Evolutionary conservation across 2,888 invertebrate species (phyloP), one percentile per base, ranked within the genome.

Genomic region (Erebia epiphron): DNA sequence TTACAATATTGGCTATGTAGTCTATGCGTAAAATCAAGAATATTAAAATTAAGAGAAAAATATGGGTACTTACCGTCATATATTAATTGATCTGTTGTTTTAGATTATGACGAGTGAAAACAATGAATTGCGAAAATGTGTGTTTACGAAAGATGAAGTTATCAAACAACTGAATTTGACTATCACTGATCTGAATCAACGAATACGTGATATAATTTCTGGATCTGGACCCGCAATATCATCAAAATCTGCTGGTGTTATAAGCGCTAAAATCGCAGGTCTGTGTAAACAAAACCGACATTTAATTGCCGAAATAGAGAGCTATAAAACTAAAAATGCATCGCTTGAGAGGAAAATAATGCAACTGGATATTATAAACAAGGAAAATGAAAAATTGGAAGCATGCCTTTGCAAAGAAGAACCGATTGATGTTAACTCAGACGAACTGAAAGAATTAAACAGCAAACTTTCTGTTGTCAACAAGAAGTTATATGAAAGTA

Each of bases 401-500:
- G 71, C 82, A 1, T 92, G 91, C 74, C 16, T 86, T 1, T 91
- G 93, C 68, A 91, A 93, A 81, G 91, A 91, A 56, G 94, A 95
- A 77, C 92, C 93, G 7, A 75, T 83, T 14, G 88, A 90, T 14
- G 75, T 82, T 1, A 88, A 79, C 70, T 85, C 90, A 1, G 92
- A 92, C 73, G 94, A 95, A 81, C 78, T 95, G 0, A 96, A 95
- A 86, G 93, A 92, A 64, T 80, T 96, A 0, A 94, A 94, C 73
- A 95, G 95, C 16, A 96, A 96, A 83, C 80, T 96, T 0, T 89
- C 92, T 11, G 77, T 82, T 1, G 94, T 95, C 0, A 94, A 93
- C 68, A 94, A 94, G 75, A 97, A 96, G 82, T 88, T 97, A 1
- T 95, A 95, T 72, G 96, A 97, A 68, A 94, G 94, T 26, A 95